These are phyloP conservation scores for Phaethornis superciliosus DNA, from an alignment of 2,113 vertebrate species.

Conservation along the genomic window DNA sequence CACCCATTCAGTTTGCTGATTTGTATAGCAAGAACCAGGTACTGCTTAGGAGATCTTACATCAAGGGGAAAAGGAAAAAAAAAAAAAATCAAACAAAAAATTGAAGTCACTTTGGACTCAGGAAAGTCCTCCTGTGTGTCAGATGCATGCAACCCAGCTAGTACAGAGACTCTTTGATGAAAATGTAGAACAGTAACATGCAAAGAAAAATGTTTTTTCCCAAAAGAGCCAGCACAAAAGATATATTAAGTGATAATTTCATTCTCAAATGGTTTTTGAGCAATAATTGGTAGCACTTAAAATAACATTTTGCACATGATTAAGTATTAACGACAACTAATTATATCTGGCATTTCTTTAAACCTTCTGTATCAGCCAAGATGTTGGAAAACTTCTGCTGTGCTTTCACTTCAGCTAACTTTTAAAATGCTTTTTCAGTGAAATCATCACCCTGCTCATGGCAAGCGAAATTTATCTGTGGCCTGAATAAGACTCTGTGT, in stretches of 20 bases:
- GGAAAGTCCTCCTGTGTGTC: not conserved
- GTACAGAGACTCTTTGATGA: conserved; percentile 15
- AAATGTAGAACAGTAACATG: not conserved
- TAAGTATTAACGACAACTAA: conserved; percentile 52
- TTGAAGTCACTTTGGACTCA: not conserved
- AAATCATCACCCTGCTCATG: not conserved
- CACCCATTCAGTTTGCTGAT: not conserved
- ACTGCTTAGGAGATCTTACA: not conserved
- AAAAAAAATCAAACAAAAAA: not conserved
- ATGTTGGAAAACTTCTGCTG: conserved; percentile 16
- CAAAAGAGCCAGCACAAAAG: conserved; percentile 14
- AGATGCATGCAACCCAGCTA: not conserved
- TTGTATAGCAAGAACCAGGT: not conserved
- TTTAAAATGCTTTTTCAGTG: conserved; percentile 35
- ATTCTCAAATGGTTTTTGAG: conserved; percentile 18
- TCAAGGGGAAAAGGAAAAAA: not conserved
- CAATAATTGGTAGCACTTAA: conserved; percentile 46
- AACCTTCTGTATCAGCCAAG: conserved; percentile 16
- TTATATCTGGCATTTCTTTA: conserved; percentile 56
- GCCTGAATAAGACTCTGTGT: conserved; percentile 29
- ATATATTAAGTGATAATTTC: conserved; percentile 51
- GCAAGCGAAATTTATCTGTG: conserved; percentile 31
- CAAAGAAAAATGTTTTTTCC: conserved; percentile 23
- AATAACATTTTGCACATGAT: conserved; percentile 44
- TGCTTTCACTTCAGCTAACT: not conserved